Conservation (phyloP, 2,113 vertebrate species). For the Proteles cristata region DNA sequence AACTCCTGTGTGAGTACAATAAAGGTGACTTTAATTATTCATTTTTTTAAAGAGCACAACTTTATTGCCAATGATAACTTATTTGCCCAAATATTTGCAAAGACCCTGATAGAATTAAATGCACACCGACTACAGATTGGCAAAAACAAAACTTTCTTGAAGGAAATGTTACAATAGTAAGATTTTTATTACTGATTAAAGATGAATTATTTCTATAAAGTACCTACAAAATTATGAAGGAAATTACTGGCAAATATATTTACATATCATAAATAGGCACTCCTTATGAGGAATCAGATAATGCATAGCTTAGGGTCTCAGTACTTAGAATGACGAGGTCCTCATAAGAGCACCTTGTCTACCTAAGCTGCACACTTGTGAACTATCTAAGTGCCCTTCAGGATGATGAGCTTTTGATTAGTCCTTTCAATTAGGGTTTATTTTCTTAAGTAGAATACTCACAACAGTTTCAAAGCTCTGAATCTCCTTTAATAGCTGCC, state of each 20-base stretch:
- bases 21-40: background rate
- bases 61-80: conserved; percentile 49
- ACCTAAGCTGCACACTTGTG: conserved; percentile 65
- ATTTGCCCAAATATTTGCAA: conserved; percentile 42
- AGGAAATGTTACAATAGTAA: background rate
- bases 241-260: conserved; percentile 14
- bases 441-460: conserved; percentile 78
- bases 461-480: conserved; percentile 81
- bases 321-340: conserved; percentile 30
- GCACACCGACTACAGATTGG: background rate
- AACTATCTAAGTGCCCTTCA: conserved; percentile 74
- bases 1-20: background rate
- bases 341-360: conserved; percentile 59
- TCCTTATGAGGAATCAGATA: background rate
- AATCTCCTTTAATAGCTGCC: conserved; percentile 83
- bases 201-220: conserved; percentile 37
- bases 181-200: background rate
- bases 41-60: conserved; percentile 24
- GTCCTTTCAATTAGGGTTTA: conserved; percentile 79
- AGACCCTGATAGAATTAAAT: conserved; percentile 47
- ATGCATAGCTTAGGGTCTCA: background rate
- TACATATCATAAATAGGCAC: conserved; percentile 18
- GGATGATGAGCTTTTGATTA: conserved; percentile 79
- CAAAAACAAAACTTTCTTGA: conserved; percentile 38
- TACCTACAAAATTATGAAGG: conserved; percentile 36